Evolutionary conservation across 2,888 invertebrate species (phyloP).

Genomic region (Eumerus sabulonum): DNA sequence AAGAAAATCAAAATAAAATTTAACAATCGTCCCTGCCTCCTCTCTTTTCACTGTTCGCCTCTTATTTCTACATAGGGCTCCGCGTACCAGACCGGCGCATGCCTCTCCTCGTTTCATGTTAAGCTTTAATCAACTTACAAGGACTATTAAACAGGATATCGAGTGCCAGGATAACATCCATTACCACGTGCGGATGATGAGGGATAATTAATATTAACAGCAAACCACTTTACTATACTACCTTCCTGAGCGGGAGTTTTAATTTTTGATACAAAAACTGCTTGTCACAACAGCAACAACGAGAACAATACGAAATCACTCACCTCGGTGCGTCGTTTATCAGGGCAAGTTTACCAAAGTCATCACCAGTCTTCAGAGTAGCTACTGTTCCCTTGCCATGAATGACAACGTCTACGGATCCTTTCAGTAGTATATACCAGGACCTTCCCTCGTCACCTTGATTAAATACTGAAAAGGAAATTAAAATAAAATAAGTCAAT

Average conservation of each 20-base stretch:
- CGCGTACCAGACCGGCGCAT: neutral
- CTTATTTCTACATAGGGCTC: too few species aligned
- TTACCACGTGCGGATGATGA: slow-evolving; percentile 19
- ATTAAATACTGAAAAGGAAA: slow-evolving; percentile 83
- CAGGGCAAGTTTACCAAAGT: slow-evolving; percentile 91
- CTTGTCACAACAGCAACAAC: slow-evolving; percentile 1
- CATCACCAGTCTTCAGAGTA: slow-evolving; percentile 90
- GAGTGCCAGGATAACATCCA: slow-evolving; percentile 6
- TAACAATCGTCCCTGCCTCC: too few species aligned
- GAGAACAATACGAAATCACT: slow-evolving; percentile 61
- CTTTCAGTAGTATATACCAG: slow-evolving; percentile 91
- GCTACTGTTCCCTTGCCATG: slow-evolving; percentile 91
- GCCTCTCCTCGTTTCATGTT: slow-evolving; percentile 13
- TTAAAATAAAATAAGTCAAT: neutral
- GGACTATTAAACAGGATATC: slow-evolving; percentile 16
- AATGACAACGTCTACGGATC: slow-evolving; percentile 91
- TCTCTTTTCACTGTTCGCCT: too few species aligned
- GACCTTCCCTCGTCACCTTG: slow-evolving; percentile 91
- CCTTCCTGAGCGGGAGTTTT: too few species aligned
- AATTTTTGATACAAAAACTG: neutral
- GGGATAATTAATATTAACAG: slow-evolving; percentile 35
- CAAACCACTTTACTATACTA: neutral
- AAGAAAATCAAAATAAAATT: too few species aligned
- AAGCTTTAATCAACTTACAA: slow-evolving; percentile 26
- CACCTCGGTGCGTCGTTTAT: slow-evolving; percentile 92